Percentiles rank a stretch among this genome's conserved stretches.
These are phyloP conservation scores for Orthosia gracilis DNA, from an alignment of 2,888 invertebrate genomes.

Conservation along the genomic window DNA sequence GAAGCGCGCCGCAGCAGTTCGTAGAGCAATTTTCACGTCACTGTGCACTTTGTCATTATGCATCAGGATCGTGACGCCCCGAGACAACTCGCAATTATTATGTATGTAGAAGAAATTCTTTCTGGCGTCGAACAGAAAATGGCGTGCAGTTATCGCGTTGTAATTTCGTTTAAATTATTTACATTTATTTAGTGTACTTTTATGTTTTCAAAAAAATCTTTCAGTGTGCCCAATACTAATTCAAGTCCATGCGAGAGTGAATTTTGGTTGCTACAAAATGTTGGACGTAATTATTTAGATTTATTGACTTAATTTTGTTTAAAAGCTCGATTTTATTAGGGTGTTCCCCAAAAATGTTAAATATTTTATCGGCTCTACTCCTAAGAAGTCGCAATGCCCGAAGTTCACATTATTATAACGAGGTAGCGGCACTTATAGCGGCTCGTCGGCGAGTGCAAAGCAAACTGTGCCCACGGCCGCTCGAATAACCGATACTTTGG, in stretches of 20 bases:
- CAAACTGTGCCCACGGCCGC: slow-evolving; percentile 89
- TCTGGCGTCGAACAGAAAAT: slow-evolving; percentile 80
- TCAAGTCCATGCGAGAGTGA: background rate
- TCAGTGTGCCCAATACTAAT: background rate
- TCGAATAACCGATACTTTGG: slow-evolving; percentile 89
- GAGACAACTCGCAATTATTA: slow-evolving; percentile 91
- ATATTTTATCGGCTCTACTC: slow-evolving; percentile 82
- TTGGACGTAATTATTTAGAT: slow-evolving; percentile 40
- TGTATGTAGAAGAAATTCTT: slow-evolving; percentile 91
- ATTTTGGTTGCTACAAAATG: background rate
- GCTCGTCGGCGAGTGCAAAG: slow-evolving; percentile 85
- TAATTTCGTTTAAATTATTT: slow-evolving; percentile 1
- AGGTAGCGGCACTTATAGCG: slow-evolving; percentile 84
- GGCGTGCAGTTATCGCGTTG: slow-evolving; percentile 71
- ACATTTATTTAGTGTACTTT: background rate
- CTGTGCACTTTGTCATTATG: slow-evolving; percentile 90
- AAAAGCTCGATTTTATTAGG: slow-evolving; percentile 59
- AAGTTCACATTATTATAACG: slow-evolving; percentile 91
- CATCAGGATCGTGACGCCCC: slow-evolving; percentile 91
- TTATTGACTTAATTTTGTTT: slow-evolving; percentile 56
- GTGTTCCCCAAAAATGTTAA: slow-evolving; percentile 63
- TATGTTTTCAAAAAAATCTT: background rate
- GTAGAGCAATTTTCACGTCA: slow-evolving; percentile 90
- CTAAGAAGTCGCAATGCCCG: slow-evolving; percentile 87
- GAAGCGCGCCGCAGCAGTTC: slow-evolving; percentile 72